Evolutionary conservation across 2,888 invertebrate genomes (phyloP).

Genomic region (Slavum lentiscoides): DNA sequence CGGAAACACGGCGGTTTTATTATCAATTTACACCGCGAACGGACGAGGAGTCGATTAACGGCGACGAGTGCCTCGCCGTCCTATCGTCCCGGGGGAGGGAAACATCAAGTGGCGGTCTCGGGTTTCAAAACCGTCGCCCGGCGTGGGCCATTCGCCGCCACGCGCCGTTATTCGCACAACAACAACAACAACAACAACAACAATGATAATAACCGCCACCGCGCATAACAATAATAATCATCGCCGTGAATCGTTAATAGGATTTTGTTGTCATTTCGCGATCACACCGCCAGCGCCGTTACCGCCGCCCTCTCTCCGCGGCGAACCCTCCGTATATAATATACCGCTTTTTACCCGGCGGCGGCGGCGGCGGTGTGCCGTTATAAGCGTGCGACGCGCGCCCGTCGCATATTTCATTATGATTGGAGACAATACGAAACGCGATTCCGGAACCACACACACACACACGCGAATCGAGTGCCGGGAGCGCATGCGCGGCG

Average conservation of each 20-base stretch:
- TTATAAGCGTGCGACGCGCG: not conserved
- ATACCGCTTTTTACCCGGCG: too few relatives aligned
- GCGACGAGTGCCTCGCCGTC: too few relatives aligned
- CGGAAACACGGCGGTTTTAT: too few relatives aligned
- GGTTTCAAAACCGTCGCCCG: not conserved
- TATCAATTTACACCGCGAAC: too few relatives aligned
- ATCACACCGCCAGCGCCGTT: not conserved
- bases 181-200: not conserved
- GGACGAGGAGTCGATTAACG: too few relatives aligned
- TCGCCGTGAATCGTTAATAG: constrained; percentile 9
- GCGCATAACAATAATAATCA: too few relatives aligned
- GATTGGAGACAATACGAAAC: constrained; percentile 9
- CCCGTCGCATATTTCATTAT: constrained; percentile 1
- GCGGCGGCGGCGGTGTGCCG: not conserved
- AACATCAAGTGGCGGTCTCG: not conserved
- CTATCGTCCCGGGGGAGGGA: too few relatives aligned
- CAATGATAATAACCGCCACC: too few relatives aligned
- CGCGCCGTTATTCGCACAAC: not conserved
- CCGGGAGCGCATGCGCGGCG: too few relatives aligned
- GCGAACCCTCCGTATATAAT: too few relatives aligned
- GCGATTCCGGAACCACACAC: constrained; percentile 1
- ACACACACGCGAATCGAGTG: too few relatives aligned
- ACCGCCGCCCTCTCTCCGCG: too few relatives aligned
- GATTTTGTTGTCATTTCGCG: constrained; percentile 12
- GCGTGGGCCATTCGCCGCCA: not conserved